Percentiles rank a stretch among this genome's conserved stretches.
phyloP scores from a whole-genome alignment of 1,140 invertebrate species.

The Leptopilina boulardi region DNA sequence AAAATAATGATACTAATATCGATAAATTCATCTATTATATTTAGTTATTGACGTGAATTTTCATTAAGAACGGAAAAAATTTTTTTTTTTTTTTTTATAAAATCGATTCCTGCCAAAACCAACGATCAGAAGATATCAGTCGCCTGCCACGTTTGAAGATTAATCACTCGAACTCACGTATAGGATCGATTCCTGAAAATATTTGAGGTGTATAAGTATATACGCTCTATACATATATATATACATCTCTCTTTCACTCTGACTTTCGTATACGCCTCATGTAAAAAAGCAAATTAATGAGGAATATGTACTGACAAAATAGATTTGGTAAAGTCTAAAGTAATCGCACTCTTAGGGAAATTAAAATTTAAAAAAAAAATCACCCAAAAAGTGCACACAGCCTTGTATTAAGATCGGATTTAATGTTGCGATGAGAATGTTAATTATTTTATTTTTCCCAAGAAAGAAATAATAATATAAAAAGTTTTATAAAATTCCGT shows the following conservation, averaged over 20 bases:
- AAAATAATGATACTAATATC: too few species aligned
- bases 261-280: neutral
- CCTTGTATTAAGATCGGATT: too few species aligned
- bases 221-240: neutral
- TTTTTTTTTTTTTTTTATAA: neutral
- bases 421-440: too few species aligned
- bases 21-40: too few species aligned
- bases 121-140: conserved; percentile 13
- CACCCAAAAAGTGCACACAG: too few species aligned
- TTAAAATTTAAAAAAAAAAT: neutral
- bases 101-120: neutral
- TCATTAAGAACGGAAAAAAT: too few species aligned
- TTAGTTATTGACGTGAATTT: too few species aligned
- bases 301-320: neutral
- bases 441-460: too few species aligned
- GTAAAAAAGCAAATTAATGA: conserved; percentile 17
- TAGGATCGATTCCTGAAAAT: conserved; percentile 13
- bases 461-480: too few species aligned
- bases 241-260: too few species aligned
- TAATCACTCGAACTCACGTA: conserved; percentile 20
- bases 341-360: neutral
- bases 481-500: too few species aligned
- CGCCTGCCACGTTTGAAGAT: conserved; percentile 1
- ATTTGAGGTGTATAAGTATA: neutral
- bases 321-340: neutral